Evolutionary conservation across 2,888 invertebrate genomes (phyloP).

Genomic region (Chrysodeixis includens): DNA sequence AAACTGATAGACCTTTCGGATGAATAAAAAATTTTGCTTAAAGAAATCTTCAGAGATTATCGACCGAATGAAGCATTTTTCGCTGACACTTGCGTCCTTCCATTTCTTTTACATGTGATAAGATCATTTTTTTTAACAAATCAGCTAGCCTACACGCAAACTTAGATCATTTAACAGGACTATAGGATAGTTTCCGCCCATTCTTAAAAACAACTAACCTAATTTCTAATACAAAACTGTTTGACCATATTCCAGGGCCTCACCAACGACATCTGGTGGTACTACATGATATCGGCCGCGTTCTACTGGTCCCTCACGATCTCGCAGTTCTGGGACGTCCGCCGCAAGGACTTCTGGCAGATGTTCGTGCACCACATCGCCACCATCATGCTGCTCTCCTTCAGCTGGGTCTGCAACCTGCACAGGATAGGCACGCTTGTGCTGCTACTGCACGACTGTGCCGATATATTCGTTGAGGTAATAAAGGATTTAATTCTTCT

Average conservation of each 20-base stretch:
- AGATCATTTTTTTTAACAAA: too few species aligned
- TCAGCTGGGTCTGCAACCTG: slow-evolving; percentile 98
- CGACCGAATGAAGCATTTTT: too few species aligned
- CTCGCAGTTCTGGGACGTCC: slow-evolving; percentile 98
- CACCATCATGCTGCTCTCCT: slow-evolving; percentile 95
- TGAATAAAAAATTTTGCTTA: too few species aligned
- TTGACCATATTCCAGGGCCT: slow-evolving; percentile 90
- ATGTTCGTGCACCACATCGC: slow-evolving; percentile 99
- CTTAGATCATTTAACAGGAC: too few species aligned
- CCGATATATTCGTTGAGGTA: slow-evolving; percentile 96
- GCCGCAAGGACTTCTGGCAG: slow-evolving; percentile 98
- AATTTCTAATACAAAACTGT: too few species aligned
- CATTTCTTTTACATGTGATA: too few species aligned
- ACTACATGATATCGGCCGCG: slow-evolving; percentile 98
- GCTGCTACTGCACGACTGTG: slow-evolving; percentile 95
- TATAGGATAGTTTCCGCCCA: too few species aligned
- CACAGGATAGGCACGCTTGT: slow-evolving; percentile 97
- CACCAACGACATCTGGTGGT: slow-evolving; percentile 96
- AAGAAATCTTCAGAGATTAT: too few species aligned
- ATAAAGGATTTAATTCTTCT: not conserved
- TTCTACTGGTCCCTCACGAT: slow-evolving; percentile 98
- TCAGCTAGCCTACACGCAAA: too few species aligned
- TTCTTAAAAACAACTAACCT: too few species aligned
- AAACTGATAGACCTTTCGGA: too few species aligned
- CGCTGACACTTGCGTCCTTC: too few species aligned